These are phyloP conservation scores for Boleophthalmus pectinirostris DNA, from an alignment of 2,113 vertebrate genomes.

Conservation along the genomic window DNA sequence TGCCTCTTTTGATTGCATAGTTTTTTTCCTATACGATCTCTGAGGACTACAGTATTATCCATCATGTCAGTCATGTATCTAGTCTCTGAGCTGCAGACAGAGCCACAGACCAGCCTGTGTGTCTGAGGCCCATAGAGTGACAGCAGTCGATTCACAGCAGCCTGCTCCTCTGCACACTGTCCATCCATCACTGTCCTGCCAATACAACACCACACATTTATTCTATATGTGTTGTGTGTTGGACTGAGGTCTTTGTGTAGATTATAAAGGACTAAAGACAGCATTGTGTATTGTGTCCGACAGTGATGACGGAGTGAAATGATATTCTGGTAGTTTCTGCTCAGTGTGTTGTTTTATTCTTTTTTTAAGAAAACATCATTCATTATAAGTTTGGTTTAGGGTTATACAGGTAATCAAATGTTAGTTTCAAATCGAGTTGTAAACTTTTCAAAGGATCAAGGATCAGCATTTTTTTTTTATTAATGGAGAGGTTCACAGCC, in stretches of 20 bases:
- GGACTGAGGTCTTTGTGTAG: not conserved
- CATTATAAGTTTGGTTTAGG: too few species aligned
- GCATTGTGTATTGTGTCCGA: not conserved
- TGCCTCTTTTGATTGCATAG: not conserved
- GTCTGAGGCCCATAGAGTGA: conserved; percentile 52
- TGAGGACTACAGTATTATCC: conserved; percentile 23
- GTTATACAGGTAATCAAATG: not conserved
- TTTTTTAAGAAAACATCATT: not conserved
- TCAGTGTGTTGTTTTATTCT: not conserved
- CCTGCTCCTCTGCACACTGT: conserved; percentile 29
- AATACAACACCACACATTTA: conserved; percentile 12
- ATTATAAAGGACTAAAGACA: not conserved
- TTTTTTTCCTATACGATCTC: not conserved
- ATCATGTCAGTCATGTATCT: conserved; percentile 32
- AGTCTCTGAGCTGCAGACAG: conserved; percentile 18
- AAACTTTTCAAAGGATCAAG: not conserved
- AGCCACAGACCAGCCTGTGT: conserved; percentile 51
- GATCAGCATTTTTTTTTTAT: not conserved
- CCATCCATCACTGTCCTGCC: conserved; percentile 58
- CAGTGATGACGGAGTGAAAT: not conserved
- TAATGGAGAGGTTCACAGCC: not conserved
- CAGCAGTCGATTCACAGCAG: conserved; percentile 53
- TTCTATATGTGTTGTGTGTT: not conserved
- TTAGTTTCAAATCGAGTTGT: not conserved
- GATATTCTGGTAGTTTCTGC: not conserved